A percentile compares a stretch with the other conserved stretches of the same genome.
phyloP scores from a whole-genome alignment of 1,140 invertebrate genomes.

The Drosophila setifemur region DNA sequence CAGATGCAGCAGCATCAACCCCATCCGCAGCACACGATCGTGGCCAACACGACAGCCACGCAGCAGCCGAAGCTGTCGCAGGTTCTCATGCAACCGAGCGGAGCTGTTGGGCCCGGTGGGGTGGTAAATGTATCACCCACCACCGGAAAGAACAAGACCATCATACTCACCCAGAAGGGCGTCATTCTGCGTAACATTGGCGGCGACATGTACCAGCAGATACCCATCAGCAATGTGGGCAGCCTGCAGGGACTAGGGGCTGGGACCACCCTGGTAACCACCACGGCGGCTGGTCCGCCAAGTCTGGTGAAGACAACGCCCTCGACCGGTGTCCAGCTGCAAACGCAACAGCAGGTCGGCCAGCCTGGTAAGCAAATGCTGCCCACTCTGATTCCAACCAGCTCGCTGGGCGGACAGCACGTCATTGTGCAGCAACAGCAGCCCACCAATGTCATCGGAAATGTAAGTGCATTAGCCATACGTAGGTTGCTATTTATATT shows the following conservation, averaged over 20 bases:
- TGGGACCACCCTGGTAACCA: constrained; percentile 74
- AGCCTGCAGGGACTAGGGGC: constrained; percentile 57
- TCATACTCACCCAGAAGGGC: constrained; percentile 80
- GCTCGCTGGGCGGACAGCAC: constrained; percentile 63
- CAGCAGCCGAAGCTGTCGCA: constrained; percentile 78
- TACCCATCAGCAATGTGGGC: constrained; percentile 78
- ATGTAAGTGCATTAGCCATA: constrained; percentile 58
- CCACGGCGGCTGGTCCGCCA: constrained; percentile 73
- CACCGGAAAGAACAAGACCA: constrained; percentile 76
- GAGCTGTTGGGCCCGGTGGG: constrained; percentile 35
- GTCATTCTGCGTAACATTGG: constrained; percentile 80
- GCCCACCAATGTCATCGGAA: constrained; percentile 69
- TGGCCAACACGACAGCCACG: constrained; percentile 77
- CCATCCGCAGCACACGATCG: constrained; percentile 81
- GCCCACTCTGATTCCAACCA: constrained; percentile 78
- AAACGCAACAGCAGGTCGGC: constrained; percentile 41
- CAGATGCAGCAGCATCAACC: constrained; percentile 74
- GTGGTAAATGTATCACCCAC: constrained; percentile 59
- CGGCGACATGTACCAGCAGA: constrained; percentile 81
- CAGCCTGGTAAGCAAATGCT: constrained; percentile 65
- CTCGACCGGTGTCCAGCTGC: constrained; percentile 40
- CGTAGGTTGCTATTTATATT: no score
- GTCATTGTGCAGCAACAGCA: constrained; percentile 76
- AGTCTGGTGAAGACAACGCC: constrained; percentile 73
- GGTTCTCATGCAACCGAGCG: constrained; percentile 69